Conservation (phyloP, 2,888 invertebrate genomes). For the Euplagia quadripunctaria region DNA sequence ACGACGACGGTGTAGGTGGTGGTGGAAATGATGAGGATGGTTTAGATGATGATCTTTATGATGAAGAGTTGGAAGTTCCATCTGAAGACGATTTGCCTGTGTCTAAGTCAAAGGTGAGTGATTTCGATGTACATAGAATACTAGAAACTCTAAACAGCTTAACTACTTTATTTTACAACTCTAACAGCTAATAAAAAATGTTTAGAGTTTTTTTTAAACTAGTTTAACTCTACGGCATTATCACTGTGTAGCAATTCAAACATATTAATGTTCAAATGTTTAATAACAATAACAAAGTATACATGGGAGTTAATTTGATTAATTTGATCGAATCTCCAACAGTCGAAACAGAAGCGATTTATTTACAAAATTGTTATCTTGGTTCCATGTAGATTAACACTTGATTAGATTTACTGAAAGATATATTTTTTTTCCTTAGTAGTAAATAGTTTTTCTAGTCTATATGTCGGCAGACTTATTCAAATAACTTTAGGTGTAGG, state of each 20-base stretch:
- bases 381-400: neutral
- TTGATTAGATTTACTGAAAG: neutral
- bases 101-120: slow-evolving; percentile 83
- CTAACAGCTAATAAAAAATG: too few species aligned
- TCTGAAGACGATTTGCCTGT: slow-evolving; percentile 83
- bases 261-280: neutral
- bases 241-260: too few species aligned
- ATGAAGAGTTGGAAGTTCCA: slow-evolving; percentile 85
- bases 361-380: neutral
- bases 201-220: too few species aligned
- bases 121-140: neutral
- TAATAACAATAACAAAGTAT: slow-evolving; percentile 1
- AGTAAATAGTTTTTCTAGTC: neutral
- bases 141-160: neutral
- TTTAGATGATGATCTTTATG: slow-evolving; percentile 79
- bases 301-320: neutral
- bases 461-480: neutral
- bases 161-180: too few species aligned
- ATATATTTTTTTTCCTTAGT: neutral
- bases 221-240: too few species aligned
- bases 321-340: too few species aligned
- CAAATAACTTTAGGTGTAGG: neutral
- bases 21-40: slow-evolving; percentile 69
- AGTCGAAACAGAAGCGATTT: neutral
- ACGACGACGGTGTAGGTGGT: neutral